Base-by-base conservation (phyloP, 2,113 vertebrate species). In the Potamarius usumacintae region DNA sequence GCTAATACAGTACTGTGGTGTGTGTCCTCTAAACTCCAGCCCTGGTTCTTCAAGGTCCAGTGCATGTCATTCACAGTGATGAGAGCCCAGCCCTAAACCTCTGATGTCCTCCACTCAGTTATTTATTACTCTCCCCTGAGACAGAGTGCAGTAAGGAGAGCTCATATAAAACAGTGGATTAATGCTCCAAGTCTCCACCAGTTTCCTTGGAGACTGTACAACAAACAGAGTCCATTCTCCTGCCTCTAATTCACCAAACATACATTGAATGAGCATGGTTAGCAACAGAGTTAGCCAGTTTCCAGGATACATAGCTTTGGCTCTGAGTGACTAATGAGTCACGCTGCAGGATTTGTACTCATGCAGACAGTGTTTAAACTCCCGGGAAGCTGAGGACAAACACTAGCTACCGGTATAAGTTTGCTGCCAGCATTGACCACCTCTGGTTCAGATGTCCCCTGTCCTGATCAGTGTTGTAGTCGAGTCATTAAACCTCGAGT, bases 21-120 rank as follows among this genome's bases (percentile, higher is more conserved):
- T 27, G 71, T 85, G 72, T 76, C 53, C 14, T 85, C 17, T 42
- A 76, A 58, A 62, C 20, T 3, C 17, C 83, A 80, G 55, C 5
- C 76, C 30, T 78, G 83, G 63, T 63, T 62, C 65, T 63, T 76
- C 27, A 27, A 74, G 82, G 71, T 85, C 77, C 84, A 78, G 63
- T 27, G 30, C 42, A 83, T 89, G 85, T 87, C 88, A 88, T 48
- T 89, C 87, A 82, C 55, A 42, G 5, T 90, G 82, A 85, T 55
- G 74, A 78, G 81, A 85, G 84, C 14, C 74, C 79, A 82, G 50
- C 85, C 82, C 63, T 30, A 30, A 52, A 58, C 79, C 83, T 83
- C 83, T 65, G 22, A 65, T 14, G 65, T 74, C 71, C n/a, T 65
- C 25, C 42, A 30, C 65, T 53, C 50, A 62, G 74, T 84, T 86